Conservation (phyloP, 2,888 invertebrate species). For the Polymixis flavicincta region DNA sequence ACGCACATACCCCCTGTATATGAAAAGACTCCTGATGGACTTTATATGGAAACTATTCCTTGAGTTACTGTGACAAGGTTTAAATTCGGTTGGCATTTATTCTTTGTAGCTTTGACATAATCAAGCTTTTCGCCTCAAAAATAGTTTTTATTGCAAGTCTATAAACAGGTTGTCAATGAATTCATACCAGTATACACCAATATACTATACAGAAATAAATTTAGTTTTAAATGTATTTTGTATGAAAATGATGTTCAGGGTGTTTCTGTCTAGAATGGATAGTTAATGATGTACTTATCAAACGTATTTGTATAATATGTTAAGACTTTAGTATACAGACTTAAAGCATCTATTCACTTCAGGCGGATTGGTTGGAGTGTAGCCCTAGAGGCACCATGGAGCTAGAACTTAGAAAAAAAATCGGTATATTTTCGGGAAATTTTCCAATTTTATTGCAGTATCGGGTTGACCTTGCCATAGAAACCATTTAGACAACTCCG, state of each 20-base stretch:
- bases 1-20: slow-evolving; percentile 83
- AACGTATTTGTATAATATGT: slow-evolving; percentile 30
- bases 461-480: no score
- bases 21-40: slow-evolving; percentile 80
- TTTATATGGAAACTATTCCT: slow-evolving; percentile 76
- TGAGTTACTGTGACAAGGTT: slow-evolving; percentile 19
- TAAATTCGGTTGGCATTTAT: slow-evolving; percentile 9
- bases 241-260: slow-evolving; percentile 56
- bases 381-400: no score
- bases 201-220: not conserved
- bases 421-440: no score
- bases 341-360: not conserved
- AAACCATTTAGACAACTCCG: no score
- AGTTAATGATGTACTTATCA: slow-evolving; percentile 12
- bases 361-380: no score
- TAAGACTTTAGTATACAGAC: not conserved
- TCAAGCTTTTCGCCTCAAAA: not conserved
- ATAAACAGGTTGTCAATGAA: slow-evolving; percentile 2
- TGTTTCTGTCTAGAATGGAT: slow-evolving; percentile 44
- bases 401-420: no score
- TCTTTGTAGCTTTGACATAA: slow-evolving; percentile 1
- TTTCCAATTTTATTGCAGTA: no score
- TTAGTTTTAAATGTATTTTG: slow-evolving; percentile 23
- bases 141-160: not conserved
- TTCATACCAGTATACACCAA: not conserved